Base-by-base conservation (phyloP, 2,113 vertebrate genomes). In the Chaetops frenatus region DNA sequence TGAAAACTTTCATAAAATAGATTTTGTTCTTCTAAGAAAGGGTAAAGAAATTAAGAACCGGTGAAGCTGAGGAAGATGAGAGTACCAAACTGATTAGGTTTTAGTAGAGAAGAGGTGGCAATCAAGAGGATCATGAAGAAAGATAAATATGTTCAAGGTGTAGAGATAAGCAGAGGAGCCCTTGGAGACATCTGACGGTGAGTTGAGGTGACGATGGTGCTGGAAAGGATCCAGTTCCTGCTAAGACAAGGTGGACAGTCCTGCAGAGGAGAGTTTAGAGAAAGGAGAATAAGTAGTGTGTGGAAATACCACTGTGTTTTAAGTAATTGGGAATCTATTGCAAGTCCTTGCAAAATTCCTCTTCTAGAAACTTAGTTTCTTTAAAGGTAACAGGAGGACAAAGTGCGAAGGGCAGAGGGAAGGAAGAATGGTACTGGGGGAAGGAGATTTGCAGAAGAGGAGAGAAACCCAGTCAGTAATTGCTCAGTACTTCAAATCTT, bases 361-460 rank as follows among this genome's bases (percentile, higher is more conserved):
- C 0, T 58, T 70, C 25, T 44, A 66, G 60, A 57, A 82, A 70
- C 15, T 25, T 81, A 9, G 4, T 70, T 90, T 81, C 42, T 88
- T 69, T 36, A 57, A 90, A 81, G 33, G 12, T 64, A 60, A 35
- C 24, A 47, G 60, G 44, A 78, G 44, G 8, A 27, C 81, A 73
- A 87, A 57, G 22, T 81, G 35, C 1, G 3, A 71, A 24, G 18
- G 15, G 10, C 6, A 2, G 7, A 8, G 13, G 4, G 10, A 60
- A 31, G 11, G 9, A 20, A 28, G 17, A 27, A 50, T 17, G 20
- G 4, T 57, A 9, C 10, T 31, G 27, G 9, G 9, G 4, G 5
- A 16, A 35, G 21, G 16, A 8, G 18, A 38, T 51, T 51, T 78
- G 11, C 23, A 57, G 47, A 0, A 0, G 13, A 69, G 31, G 10